Conservation (phyloP, 2,113 vertebrate species). For the Salvelinus sp. region DNA sequence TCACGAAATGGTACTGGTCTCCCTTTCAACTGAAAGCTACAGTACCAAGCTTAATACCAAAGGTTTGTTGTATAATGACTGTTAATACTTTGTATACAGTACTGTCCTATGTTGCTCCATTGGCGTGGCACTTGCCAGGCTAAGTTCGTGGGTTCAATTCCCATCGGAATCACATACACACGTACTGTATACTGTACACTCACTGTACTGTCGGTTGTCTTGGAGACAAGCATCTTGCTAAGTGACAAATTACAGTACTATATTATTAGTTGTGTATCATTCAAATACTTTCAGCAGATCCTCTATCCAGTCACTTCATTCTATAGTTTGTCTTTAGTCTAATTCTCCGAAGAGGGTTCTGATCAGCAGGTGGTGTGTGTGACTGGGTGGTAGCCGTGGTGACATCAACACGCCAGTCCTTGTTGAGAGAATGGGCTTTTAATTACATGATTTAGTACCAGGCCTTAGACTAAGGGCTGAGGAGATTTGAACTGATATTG, state of each 20-base stretch:
- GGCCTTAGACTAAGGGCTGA: slow-evolving; percentile 29
- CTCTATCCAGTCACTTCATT: background rate
- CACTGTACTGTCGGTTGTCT: no score
- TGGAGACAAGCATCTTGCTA: no score
- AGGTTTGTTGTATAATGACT: no score
- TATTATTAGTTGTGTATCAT: no score
- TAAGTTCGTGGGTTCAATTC: no score
- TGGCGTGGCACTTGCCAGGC: no score
- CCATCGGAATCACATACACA: no score
- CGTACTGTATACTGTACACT: no score
- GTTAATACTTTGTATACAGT: no score
- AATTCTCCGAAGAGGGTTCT: background rate
- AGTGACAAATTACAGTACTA: no score
- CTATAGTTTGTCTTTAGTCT: background rate
- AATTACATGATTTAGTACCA: slow-evolving; percentile 57
- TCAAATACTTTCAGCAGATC: background rate
- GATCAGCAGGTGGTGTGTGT: background rate
- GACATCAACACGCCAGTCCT: slow-evolving; percentile 23
- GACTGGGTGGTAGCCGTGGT: slow-evolving; percentile 18
- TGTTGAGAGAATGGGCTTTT: slow-evolving; percentile 59
- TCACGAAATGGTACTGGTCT: background rate
- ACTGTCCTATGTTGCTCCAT: no score
- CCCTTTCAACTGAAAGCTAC: background rate
- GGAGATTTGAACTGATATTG: slow-evolving; percentile 30
- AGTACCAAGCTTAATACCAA: no score